Percentiles rank a stretch among this genome's conserved stretches.
Evolutionary conservation across 2,888 invertebrate genomes (phyloP).

Genomic region (Carcina quercana): DNA sequence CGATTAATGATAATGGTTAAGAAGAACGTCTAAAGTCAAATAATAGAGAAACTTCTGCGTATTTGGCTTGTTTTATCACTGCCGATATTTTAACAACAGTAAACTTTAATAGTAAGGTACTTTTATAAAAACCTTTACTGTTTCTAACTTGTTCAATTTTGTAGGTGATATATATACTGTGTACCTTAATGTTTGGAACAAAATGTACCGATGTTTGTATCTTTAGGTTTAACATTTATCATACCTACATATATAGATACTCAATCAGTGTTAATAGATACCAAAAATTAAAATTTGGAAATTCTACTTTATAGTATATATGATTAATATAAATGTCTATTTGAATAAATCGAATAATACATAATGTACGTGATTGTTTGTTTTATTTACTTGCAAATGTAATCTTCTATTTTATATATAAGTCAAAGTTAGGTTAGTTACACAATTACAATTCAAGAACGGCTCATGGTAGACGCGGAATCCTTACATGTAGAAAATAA

Average conservation of each 20-base stretch:
- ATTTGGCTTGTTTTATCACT: conserved; percentile 67
- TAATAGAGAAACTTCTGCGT: conserved; percentile 27
- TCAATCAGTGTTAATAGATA: conserved; percentile 67
- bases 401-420: too few species aligned
- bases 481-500: too few species aligned
- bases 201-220: conserved; percentile 60
- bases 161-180: conserved; percentile 69
- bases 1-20: conserved; percentile 4
- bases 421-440: too few species aligned
- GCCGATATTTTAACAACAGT: conserved; percentile 62
- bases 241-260: conserved; percentile 51
- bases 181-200: conserved; percentile 66
- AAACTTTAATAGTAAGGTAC: conserved; percentile 54
- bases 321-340: conserved; percentile 70
- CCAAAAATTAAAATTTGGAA: conserved; percentile 68
- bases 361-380: conserved; percentile 48
- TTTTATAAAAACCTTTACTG: conserved; percentile 71
- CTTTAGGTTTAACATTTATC: conserved; percentile 52
- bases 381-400: too few species aligned
- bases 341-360: conserved; percentile 69
- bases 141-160: conserved; percentile 74
- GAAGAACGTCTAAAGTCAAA: conserved; percentile 14
- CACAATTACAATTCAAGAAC: too few species aligned
- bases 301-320: conserved; percentile 58
- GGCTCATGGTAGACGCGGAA: too few species aligned